Evolutionary conservation across 2,113 vertebrate genomes (phyloP).

Genomic region (Bubo bubo): DNA sequence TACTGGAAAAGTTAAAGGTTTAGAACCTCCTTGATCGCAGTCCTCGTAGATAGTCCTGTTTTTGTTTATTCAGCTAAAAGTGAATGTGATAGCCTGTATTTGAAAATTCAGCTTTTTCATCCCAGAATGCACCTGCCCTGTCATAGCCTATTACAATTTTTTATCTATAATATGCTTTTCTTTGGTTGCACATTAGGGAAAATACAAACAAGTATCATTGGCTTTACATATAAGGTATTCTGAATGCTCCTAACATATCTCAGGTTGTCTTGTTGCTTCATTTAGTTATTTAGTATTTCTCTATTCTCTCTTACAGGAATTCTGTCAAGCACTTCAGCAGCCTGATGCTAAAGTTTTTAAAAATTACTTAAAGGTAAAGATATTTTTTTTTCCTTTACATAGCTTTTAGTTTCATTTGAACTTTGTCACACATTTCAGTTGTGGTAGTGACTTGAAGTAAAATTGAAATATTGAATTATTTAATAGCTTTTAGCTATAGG

Average conservation of each 20-base stretch:
- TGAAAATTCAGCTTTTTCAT: neutral
- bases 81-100: neutral
- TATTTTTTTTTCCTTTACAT: neutral
- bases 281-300: neutral
- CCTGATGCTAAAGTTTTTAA: constrained; percentile 97
- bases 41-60: neutral
- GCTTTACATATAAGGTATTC: neutral
- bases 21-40: neutral
- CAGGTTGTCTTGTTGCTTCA: neutral
- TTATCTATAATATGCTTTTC: neutral
- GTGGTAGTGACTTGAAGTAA: neutral
- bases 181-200: neutral
- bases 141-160: neutral
- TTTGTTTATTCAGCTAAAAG: neutral
- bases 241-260: neutral
- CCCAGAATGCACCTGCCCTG: neutral
- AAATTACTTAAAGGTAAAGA: constrained; percentile 94
- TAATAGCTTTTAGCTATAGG: neutral
- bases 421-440: neutral
- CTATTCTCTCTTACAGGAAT: constrained; percentile 77
- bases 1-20: neutral
- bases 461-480: neutral
- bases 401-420: neutral
- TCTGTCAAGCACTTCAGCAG: constrained; percentile 96
- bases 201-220: neutral